Evolutionary conservation across 2,888 invertebrate species (phyloP), one percentile per base, ranked within the genome.

Genomic region (Notodonta dromedarius): DNA sequence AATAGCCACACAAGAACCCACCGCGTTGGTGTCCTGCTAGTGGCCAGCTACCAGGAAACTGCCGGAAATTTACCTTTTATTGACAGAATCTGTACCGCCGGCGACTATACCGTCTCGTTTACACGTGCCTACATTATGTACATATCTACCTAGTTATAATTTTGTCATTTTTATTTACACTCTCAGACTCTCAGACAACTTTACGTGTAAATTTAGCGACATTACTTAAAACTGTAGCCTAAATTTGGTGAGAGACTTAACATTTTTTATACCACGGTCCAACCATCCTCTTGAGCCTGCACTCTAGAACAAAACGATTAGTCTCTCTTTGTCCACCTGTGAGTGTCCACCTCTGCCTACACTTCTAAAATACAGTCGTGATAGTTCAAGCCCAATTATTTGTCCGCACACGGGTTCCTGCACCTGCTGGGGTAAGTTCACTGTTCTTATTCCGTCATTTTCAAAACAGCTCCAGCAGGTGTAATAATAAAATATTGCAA

Each of bases 11-110:
- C 57, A 51, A 62, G 58, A 59, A 53, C 35, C 9, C 35, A 13
- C 56, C 40, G 40, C 55, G 35, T 5, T 52, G 57, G 39, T 46
- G 58, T 44, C 40, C 59, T 56, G 62, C 60, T 52, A 66, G 61
- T 65, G 58, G 58, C 61, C 61, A 55, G 69, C 69, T 78, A 76
- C 79, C 66, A 62, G 67, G 74, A 74, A 77, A 69, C 66, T 65
- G 59, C 61, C 65, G 68, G 72, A 73, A 72, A 81, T 79, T 76
- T 73, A 70, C 74, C 73, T 76, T 75, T 74, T 73, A 56, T 55
- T 71, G 63, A 57, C 46, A 50, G 62, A 60, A 55, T 54, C 44
- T 44, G 53, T 13, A 24, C 35, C 53, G 40, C 55, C 55, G 14
- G 40, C 14, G 40, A 40, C 9, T n/a, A 24, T 6, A 9, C 51